Evolutionary conservation across 2,113 vertebrate genomes (phyloP).

Genomic region (Ptyas mucosa): DNA sequence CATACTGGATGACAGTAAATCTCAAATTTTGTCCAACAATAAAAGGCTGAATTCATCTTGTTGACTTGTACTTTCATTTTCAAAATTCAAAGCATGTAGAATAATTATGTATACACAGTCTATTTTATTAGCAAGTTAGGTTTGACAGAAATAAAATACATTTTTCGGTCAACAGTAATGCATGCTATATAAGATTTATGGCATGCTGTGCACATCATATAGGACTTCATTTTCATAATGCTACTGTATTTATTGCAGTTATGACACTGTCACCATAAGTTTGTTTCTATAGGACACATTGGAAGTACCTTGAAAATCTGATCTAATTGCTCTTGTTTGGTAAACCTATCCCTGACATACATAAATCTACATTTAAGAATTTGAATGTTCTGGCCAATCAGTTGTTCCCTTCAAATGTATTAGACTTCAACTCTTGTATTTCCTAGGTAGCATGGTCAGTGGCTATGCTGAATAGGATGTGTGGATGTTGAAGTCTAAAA

Average conservation of each 20-base stretch:
- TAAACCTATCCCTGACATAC: not conserved
- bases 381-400: not conserved
- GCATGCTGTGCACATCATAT: not conserved
- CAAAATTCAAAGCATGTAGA: not conserved
- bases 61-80: conserved; percentile 7
- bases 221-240: not conserved
- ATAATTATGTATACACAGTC: not conserved
- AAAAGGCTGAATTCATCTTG: not conserved
- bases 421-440: not conserved
- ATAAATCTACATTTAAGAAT: not conserved
- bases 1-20: conserved; percentile 14
- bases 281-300: not conserved
- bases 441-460: not conserved
- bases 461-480: not conserved
- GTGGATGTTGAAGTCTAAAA: not conserved
- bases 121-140: not conserved
- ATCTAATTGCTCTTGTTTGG: not conserved
- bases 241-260: not conserved
- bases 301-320: not conserved
- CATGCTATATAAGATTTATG: not conserved
- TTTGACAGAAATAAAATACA: not conserved
- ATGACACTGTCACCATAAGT: not conserved
- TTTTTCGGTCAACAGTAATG: not conserved
- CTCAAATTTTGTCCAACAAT: not conserved
- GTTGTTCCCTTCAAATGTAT: not conserved